Percentiles rank a stretch among this genome's conserved stretches.
These are phyloP conservation scores for Austrolebias charrua DNA, from an alignment of 2,797 vertebrate genomes.

Conservation along the genomic window DNA sequence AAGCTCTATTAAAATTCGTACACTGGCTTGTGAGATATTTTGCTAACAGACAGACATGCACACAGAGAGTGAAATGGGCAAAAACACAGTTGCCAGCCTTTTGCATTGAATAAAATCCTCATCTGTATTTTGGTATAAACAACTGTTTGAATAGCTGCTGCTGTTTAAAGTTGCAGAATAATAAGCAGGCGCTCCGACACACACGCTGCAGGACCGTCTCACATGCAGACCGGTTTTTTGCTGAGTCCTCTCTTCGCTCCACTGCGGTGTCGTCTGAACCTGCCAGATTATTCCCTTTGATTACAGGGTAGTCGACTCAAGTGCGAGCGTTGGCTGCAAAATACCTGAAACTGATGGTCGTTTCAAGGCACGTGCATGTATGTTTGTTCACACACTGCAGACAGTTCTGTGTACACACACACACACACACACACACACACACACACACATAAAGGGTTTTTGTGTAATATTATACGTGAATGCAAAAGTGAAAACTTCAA, in stretches of 20 bases:
- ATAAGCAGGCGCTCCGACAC: constrained; percentile 45
- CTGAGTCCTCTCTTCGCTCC: constrained; percentile 23
- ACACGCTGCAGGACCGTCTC: constrained; percentile 40
- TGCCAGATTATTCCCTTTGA: constrained; percentile 68
- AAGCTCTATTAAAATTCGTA: too few relatives aligned
- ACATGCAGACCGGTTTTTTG: constrained; percentile 38
- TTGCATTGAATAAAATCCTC: background rate
- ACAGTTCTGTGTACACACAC: background rate
- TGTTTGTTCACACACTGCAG: background rate
- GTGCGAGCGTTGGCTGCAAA: constrained; percentile 6
- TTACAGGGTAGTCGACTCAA: constrained; percentile 51
- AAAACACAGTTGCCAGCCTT: too few relatives aligned
- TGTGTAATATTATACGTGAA: constrained; percentile 18
- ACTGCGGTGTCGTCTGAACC: constrained; percentile 53
- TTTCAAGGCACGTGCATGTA: background rate
- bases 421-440: background rate
- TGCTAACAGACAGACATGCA: too few relatives aligned
- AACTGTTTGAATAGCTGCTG: background rate
- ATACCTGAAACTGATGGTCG: background rate
- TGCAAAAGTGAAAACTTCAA: constrained; percentile 50
- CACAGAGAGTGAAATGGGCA: too few relatives aligned
- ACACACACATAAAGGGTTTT: background rate
- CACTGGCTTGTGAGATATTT: too few relatives aligned
- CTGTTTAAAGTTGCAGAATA: constrained; percentile 29
- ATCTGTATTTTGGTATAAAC: background rate